Evolutionary conservation across 2,888 invertebrate species (phyloP).

Genomic region (Ophraella communa): DNA sequence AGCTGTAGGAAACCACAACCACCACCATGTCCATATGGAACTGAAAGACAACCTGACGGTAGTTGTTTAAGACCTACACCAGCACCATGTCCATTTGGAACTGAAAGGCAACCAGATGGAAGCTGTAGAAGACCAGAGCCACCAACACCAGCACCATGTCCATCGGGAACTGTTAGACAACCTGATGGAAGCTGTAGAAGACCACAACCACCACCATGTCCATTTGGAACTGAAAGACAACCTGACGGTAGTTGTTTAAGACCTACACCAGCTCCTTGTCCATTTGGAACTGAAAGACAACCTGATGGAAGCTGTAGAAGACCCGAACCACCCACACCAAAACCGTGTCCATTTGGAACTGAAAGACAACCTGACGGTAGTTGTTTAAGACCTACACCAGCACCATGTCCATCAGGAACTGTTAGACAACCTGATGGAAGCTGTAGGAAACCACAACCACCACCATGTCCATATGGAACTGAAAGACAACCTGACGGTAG

Average conservation of each 20-base stretch:
- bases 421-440: constrained; percentile 16
- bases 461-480: constrained; percentile 30
- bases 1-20: constrained; percentile 7
- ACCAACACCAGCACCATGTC: constrained; percentile 30
- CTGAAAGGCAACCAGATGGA: constrained; percentile 30
- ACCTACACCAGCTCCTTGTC: constrained; percentile 24
- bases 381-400: constrained; percentile 17
- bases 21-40: constrained; percentile 23
- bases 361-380: constrained; percentile 8
- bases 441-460: constrained; percentile 22
- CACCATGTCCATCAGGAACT: constrained; percentile 26
- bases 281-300: constrained; percentile 13
- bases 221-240: constrained; percentile 20
- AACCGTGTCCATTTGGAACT: constrained; percentile 17
- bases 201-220: constrained; percentile 26
- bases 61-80: constrained; percentile 19
- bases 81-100: constrained; percentile 27
- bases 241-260: constrained; percentile 26
- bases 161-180: constrained; percentile 28
- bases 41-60: constrained; percentile 13
- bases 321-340: constrained; percentile 18
- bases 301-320: constrained; percentile 20
- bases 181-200: constrained; percentile 22
- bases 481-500: constrained; percentile 25
- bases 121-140: constrained; percentile 25